A percentile compares a stretch with the other conserved stretches of the same genome.
Evolutionary conservation across 2,113 vertebrate species (phyloP).

Genomic region (Phrynocephalus versicolor): DNA sequence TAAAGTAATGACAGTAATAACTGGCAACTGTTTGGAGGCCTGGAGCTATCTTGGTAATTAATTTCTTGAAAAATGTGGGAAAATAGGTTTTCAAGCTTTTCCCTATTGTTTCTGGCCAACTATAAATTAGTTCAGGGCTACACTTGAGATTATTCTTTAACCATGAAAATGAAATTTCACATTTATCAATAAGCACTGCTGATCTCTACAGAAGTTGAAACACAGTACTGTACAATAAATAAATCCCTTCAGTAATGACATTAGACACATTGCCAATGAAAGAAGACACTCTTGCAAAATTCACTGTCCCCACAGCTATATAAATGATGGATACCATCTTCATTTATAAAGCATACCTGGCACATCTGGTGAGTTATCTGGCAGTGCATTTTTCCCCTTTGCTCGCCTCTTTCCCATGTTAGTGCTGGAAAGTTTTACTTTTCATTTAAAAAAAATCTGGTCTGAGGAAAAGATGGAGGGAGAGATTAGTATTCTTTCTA

Average conservation of each 20-base stretch:
- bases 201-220: neutral
- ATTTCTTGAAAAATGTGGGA: no score
- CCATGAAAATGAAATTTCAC: neutral
- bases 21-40: no score
- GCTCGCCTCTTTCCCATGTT: conserved; percentile 79
- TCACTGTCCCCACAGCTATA: neutral
- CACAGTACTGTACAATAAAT: neutral
- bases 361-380: conserved; percentile 62
- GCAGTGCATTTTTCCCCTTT: conserved; percentile 69
- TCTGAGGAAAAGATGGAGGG: conserved; percentile 45
- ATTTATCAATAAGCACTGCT: neutral
- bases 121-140: neutral
- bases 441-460: conserved; percentile 55
- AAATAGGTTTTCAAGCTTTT: neutral
- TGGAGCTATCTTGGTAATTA: no score
- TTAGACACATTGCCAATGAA: conserved; percentile 12
- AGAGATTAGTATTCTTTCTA: neutral
- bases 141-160: neutral
- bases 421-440: conserved; percentile 57
- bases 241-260: neutral
- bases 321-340: neutral
- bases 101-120: neutral
- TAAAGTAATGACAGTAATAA: no score
- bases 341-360: conserved; percentile 58
- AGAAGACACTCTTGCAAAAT: neutral